Conservation (phyloP, 2,113 vertebrate species). For the Cathartes aura region DNA sequence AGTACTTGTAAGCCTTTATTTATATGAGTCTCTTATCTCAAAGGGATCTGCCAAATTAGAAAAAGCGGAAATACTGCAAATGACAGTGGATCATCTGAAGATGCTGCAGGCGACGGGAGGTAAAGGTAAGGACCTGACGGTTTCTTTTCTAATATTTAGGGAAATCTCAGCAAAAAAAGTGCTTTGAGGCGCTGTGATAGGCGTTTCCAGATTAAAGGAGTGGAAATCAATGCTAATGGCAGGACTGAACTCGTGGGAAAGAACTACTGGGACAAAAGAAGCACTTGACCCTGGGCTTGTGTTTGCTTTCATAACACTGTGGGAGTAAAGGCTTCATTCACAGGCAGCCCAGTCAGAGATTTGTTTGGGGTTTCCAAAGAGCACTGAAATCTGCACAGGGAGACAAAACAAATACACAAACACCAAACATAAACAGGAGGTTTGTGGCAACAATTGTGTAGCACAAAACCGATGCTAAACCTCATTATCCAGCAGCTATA, state of each 20-base stretch:
- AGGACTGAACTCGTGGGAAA: constrained; percentile 94
- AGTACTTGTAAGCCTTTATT: constrained; percentile 56
- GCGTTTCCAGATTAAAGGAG: constrained; percentile 82
- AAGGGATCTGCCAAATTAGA: constrained; percentile 97
- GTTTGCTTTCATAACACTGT: constrained; percentile 94
- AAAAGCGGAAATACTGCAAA: constrained; percentile 98
- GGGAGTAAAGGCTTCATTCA: constrained; percentile 87
- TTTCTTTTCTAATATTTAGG: constrained; percentile 43
- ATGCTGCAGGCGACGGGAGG: constrained; percentile 93
- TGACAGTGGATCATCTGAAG: constrained; percentile 98
- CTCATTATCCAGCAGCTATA: constrained; percentile 46
- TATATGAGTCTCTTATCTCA: constrained; percentile 63
- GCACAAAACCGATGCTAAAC: constrained; percentile 45
- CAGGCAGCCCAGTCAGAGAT: constrained; percentile 80
- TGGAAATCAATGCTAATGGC: constrained; percentile 90
- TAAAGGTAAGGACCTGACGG: constrained; percentile 84
- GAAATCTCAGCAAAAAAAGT: constrained; percentile 61
- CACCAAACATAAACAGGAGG: constrained; percentile 80
- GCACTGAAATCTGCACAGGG: constrained; percentile 77
- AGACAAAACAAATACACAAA: constrained; percentile 88
- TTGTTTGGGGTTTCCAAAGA: constrained; percentile 87
- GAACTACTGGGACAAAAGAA: constrained; percentile 87
- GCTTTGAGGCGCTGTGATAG: constrained; percentile 78
- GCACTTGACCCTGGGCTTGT: constrained; percentile 92
- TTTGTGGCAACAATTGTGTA: constrained; percentile 66